Conservation (phyloP, 2,797 vertebrate species). For the Oreonectes daqikongensis region DNA sequence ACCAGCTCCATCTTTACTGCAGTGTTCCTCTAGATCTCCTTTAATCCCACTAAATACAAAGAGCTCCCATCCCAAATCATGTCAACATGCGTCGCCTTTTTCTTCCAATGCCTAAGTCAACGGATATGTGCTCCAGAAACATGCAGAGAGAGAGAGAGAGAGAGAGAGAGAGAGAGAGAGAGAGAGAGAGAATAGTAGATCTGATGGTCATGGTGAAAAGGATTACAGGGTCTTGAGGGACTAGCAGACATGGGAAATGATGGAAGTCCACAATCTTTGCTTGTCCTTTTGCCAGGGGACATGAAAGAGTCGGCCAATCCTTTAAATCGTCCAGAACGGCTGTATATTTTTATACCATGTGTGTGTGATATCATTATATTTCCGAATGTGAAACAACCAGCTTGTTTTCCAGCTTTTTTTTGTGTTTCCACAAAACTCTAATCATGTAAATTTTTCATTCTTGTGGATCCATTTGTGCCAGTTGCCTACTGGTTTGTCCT, state of each 20-base stretch:
- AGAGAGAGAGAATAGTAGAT: conserved; percentile 18
- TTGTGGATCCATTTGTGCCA: background rate
- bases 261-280: conserved; percentile 54
- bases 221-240: conserved; percentile 55
- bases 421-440: background rate
- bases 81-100: conserved; percentile 49
- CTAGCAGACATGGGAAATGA: conserved; percentile 44
- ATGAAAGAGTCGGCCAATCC: conserved; percentile 54
- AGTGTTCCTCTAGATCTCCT: conserved; percentile 54
- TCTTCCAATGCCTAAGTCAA: conserved; percentile 40
- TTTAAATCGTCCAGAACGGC: conserved; percentile 56
- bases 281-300: conserved; percentile 49
- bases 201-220: conserved; percentile 50
- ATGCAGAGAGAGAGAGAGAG: background rate
- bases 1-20: conserved; percentile 47
- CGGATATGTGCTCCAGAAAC: background rate
- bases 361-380: conserved; percentile 14
- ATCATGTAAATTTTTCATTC: conserved; percentile 17
- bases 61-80: conserved; percentile 51
- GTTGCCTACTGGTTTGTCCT: background rate
- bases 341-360: conserved; percentile 40
- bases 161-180: background rate
- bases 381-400: conserved; percentile 1
- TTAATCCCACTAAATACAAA: conserved; percentile 63
- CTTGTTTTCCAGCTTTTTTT: conserved; percentile 33